A percentile compares a stretch with the other conserved stretches of the same genome.
phyloP scores from a whole-genome alignment of 2,888 invertebrate species.

The Aproaerema taeniolella region DNA sequence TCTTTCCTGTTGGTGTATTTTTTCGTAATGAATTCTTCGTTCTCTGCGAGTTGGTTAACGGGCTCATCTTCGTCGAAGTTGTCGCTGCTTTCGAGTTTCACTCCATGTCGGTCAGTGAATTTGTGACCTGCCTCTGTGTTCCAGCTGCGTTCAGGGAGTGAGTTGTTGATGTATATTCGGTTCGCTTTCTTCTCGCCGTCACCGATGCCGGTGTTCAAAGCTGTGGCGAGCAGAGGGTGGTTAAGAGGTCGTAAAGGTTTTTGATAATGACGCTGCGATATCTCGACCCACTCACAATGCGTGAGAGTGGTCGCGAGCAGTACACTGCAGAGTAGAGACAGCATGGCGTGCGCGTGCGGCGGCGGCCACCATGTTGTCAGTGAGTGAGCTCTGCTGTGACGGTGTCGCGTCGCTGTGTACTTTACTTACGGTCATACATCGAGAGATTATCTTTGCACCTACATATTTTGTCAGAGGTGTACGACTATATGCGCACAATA shows the following conservation, averaged over 20 bases:
- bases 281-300: constrained; percentile 61
- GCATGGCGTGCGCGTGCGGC: constrained; percentile 25
- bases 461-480: too few species aligned
- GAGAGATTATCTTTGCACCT: too few species aligned
- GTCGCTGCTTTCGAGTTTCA: not conserved
- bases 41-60: not conserved
- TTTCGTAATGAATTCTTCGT: not conserved
- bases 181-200: constrained; percentile 25
- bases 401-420: constrained; percentile 14
- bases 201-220: not conserved
- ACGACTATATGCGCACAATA: too few species aligned
- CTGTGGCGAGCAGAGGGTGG: constrained; percentile 15
- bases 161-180: constrained; percentile 36
- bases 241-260: constrained; percentile 30
- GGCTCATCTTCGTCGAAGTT: too few species aligned
- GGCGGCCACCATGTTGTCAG: constrained; percentile 6
- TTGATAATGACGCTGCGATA: constrained; percentile 54
- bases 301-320: constrained; percentile 25
- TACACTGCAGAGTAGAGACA: constrained; percentile 27
- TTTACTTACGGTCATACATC: too few species aligned
- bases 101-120: not conserved
- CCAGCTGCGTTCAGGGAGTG: constrained; percentile 29
- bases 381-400: constrained; percentile 42
- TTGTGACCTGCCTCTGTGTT: constrained; percentile 9
- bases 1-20: not conserved